Base-by-base conservation (phyloP, 2,113 vertebrate genomes). In the Carlito syrichta region DNA sequence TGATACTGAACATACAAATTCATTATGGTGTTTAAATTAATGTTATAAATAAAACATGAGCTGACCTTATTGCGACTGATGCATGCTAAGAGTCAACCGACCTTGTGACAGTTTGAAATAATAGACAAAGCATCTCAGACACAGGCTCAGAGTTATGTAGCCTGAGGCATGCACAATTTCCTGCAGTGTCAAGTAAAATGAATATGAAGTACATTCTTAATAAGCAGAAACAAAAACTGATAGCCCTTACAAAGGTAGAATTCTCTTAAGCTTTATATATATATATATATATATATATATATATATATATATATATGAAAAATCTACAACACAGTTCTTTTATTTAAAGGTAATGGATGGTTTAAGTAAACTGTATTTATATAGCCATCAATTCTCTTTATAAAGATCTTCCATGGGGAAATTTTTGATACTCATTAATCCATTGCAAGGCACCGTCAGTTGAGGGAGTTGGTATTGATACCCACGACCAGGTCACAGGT, bases 211-310 rank as follows among this genome's bases (percentile, higher is more conserved):
- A 52, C 96, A 96, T 98, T 97, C 98, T 98, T 98, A 99, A 98
- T 98, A 98, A 98, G 97, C 78, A 98, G 98, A 98, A 98, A 98
- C 97, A 98, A 98, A 96, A 98, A 98, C 97, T 97, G 97, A 98
- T 98, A 98, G 98, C 97, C 97, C 94, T 97, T 98, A 87, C 88
- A 97, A 95, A 98, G 94, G 76, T 93, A 95, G 60, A 97, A 95
- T 56, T 98, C 97, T 96, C 96, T 97, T 88, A 85, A 95, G 96
- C 94, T 96, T 96, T 90, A 58, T 50, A 62, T 58, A 73, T 16
- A 76, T 45, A 52, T 91, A 48, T 96, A 76, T 45, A 52, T 91
- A 48, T 96, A 76, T 45, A 52, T 91, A 48, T 96, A 76, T 45
- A 52, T 91, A 48, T 90, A 58, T 50, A 62, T 58, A 73, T 16